Evolutionary conservation across 2,888 invertebrate species (phyloP).

Genomic region (Ptilodon capucinus): DNA sequence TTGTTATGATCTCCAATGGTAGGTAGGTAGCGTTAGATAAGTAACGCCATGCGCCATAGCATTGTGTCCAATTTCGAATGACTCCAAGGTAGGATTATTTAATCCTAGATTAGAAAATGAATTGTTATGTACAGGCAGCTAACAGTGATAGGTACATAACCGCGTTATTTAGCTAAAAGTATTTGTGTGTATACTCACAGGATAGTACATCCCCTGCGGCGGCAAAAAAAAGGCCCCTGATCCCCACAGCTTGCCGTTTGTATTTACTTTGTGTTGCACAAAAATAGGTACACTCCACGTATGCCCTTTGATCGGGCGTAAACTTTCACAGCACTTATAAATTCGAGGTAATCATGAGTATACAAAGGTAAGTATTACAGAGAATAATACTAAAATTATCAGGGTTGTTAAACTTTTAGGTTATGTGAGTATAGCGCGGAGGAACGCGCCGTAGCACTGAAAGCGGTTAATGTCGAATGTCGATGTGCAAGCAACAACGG

Average conservation of each 20-base stretch:
- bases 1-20: background rate
- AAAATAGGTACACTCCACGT: slow-evolving; percentile 76
- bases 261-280: slow-evolving; percentile 83
- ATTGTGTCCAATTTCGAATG: slow-evolving; percentile 32
- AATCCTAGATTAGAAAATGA: slow-evolving; percentile 14
- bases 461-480: slow-evolving; percentile 76
- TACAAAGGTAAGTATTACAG: slow-evolving; percentile 59
- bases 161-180: slow-evolving; percentile 12
- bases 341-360: slow-evolving; percentile 78
- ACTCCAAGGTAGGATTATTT: slow-evolving; percentile 34
- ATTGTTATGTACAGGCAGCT: slow-evolving; percentile 13
- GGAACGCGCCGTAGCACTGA: slow-evolving; percentile 79
- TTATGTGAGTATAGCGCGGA: slow-evolving; percentile 78
- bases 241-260: slow-evolving; percentile 98
- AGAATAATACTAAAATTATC: slow-evolving; percentile 62
- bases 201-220: slow-evolving; percentile 98
- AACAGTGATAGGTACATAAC: slow-evolving; percentile 5
- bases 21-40: background rate
- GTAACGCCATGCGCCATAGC: slow-evolving; percentile 58
- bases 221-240: slow-evolving; percentile 97
- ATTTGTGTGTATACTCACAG: slow-evolving; percentile 86
- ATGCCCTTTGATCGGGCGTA: slow-evolving; percentile 70
- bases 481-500: slow-evolving; percentile 77
- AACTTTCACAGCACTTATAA: slow-evolving; percentile 77
- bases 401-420: slow-evolving; percentile 71